phyloP scores from a whole-genome alignment of 1,140 invertebrate species.

The Macrosteles quadrilineatus region DNA sequence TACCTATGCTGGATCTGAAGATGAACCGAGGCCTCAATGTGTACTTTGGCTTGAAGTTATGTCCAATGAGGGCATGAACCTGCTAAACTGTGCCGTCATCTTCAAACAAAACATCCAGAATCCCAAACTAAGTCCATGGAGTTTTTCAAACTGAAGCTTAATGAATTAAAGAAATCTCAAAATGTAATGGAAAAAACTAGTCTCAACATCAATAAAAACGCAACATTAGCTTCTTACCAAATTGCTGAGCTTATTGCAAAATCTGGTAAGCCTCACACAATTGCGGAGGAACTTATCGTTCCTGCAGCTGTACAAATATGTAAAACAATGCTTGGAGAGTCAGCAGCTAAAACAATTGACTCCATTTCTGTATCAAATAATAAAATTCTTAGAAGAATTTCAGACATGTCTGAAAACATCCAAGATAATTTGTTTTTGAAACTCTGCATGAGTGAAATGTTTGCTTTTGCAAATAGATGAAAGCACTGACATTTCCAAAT shows the following conservation, averaged over 20 bases:
- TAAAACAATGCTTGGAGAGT: constrained; percentile 45
- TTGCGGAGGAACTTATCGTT: constrained; percentile 48
- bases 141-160: constrained; percentile 18
- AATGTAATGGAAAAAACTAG: constrained; percentile 10
- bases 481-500: constrained; percentile 41
- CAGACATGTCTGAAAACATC: constrained; percentile 42
- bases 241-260: constrained; percentile 44
- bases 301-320: constrained; percentile 46
- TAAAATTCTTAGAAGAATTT: constrained; percentile 43
- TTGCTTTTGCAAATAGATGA: constrained; percentile 45
- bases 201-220: constrained; percentile 34
- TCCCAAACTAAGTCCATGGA: background rate
- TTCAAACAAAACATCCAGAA: constrained; percentile 16
- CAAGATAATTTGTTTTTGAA: constrained; percentile 41
- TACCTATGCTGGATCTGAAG: background rate
- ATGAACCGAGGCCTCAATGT: constrained; percentile 1
- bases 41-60: constrained; percentile 8
- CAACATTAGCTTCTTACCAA: constrained; percentile 43
- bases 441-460: constrained; percentile 39
- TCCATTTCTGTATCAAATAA: constrained; percentile 44
- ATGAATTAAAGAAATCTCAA: constrained; percentile 21
- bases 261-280: constrained; percentile 48
- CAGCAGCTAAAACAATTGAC: constrained; percentile 41
- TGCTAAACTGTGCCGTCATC: constrained; percentile 23
- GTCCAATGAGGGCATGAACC: constrained; percentile 17